A percentile compares a stretch with the other conserved stretches of the same genome.
These are phyloP conservation scores for Agrilus biguttatus DNA, from an alignment of 2,888 invertebrate genomes.

Conservation along the genomic window DNA sequence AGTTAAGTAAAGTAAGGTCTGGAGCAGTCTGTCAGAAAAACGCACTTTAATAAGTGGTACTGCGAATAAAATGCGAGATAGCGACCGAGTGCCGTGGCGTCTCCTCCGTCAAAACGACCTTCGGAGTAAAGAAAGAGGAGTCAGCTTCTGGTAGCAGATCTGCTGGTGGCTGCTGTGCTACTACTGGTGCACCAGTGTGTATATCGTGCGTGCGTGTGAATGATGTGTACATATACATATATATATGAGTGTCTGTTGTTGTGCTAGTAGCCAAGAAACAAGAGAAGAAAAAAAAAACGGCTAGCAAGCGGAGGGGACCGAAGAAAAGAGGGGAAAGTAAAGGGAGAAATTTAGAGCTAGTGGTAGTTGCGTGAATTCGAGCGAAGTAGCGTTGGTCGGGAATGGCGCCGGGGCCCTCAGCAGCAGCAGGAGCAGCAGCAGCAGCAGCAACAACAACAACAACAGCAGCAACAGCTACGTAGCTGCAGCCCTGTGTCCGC, in stretches of 20 bases:
- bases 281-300: slow-evolving; percentile 26
- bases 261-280: too few relatives aligned
- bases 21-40: background rate
- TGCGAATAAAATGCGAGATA: slow-evolving; percentile 8
- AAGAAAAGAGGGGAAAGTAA: slow-evolving; percentile 35
- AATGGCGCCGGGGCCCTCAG: background rate
- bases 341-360: slow-evolving; percentile 33
- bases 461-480: slow-evolving; percentile 5
- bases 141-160: slow-evolving; percentile 12
- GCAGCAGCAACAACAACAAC: background rate
- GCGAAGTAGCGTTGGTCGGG: slow-evolving; percentile 14
- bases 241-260: too few relatives aligned
- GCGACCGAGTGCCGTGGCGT: slow-evolving; percentile 9
- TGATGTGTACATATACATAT: too few relatives aligned
- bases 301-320: slow-evolving; percentile 15
- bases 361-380: slow-evolving; percentile 29
- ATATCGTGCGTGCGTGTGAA: too few relatives aligned
- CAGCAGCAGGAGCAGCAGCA: background rate
- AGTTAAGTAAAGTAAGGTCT: too few relatives aligned
- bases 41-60: slow-evolving; percentile 6
- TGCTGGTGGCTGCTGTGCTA: too few relatives aligned
- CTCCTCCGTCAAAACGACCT: slow-evolving; percentile 25
- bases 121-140: slow-evolving; percentile 31
- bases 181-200: too few relatives aligned
- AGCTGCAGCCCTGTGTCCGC: slow-evolving; percentile 6